Base-by-base conservation (phyloP, 2,888 invertebrate genomes). In the Lepidochrysops patricia region DNA sequence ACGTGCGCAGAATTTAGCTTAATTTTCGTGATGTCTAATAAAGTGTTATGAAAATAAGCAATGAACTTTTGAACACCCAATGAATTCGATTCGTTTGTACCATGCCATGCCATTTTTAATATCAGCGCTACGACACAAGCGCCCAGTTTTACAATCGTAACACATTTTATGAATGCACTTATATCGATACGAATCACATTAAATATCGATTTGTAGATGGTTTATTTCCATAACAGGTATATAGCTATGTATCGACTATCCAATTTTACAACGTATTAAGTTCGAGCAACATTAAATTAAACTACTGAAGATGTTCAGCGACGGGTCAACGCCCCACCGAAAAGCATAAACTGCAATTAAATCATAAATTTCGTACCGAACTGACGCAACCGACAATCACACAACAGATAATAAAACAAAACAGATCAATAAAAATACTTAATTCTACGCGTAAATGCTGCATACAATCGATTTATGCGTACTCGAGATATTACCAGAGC, bases 361-460 rank as follows among this genome's bases (percentile, higher is more conserved):
- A 87, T 84, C 85, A 86, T 88, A 88, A 87, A 88, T 87, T 83
- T 80, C 76, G 74, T 80, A 80, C 80, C 82, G 84, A 80, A 80
- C 72, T 79, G 72, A 75, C 77, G 79, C 79, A 87, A 84, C 87
- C 84, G 79, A 87, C 87, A 87, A 88, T 87, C 87, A 87, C 79
- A 83, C 80, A 76, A 77, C 80, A 80, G 81, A 86, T 83, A 84
- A 84, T 82, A 80, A 80, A 82, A 85, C 82, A 83, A 82, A 84
- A 83, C 76, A 80, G 82, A 81, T 79, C 77, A 77, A 76, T 71
- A 73, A 68, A 70, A 66, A 70, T 60, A 66, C 68, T 70, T 72
- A 69, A 72, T 67, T 68, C 66, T 74, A 72, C 71, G 71, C 73
- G 70, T 78, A 78, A 75, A 73, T 77, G 75, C 74, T 75, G 75